Evolutionary conservation across 2,113 vertebrate species (phyloP).

Genomic region (Ophiodon elongatus): DNA sequence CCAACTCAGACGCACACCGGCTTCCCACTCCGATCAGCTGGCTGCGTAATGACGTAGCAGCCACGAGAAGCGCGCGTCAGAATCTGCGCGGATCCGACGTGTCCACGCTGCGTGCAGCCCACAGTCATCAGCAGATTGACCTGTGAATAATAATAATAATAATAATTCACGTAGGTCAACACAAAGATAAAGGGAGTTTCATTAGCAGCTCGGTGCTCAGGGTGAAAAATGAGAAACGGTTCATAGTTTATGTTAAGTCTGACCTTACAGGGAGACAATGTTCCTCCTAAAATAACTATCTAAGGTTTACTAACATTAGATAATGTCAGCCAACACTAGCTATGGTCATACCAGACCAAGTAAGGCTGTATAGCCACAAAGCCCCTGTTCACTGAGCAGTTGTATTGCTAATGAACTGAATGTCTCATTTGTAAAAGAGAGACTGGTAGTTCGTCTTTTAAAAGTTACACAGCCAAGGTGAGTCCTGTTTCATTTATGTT

Average conservation of each 20-base stretch:
- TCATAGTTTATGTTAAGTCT: background rate
- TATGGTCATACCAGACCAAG: background rate
- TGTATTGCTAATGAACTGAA: background rate
- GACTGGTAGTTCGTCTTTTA: background rate
- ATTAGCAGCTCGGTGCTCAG: background rate
- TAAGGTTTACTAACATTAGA: background rate
- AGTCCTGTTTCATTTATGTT: background rate
- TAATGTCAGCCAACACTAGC: background rate
- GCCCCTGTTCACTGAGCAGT: background rate
- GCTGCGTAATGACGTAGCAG: conserved; percentile 90
- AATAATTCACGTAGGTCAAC: background rate
- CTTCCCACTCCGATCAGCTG: conserved; percentile 95
- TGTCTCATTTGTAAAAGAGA: background rate
- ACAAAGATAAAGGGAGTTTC: background rate
- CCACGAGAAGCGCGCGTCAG: conserved; percentile 81
- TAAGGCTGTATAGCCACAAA: background rate
- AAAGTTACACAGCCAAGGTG: background rate
- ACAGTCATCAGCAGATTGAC: conserved; percentile 36
- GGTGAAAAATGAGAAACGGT: background rate
- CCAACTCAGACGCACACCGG: conserved; percentile 79
- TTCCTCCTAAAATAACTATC: background rate
- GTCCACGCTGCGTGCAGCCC: background rate
- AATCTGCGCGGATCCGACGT: conserved; percentile 62
- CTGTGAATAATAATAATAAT: background rate
- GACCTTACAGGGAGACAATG: background rate